phyloP scores from a whole-genome alignment of 1,140 invertebrate species.

The Rhopalosiphum maidis region DNA sequence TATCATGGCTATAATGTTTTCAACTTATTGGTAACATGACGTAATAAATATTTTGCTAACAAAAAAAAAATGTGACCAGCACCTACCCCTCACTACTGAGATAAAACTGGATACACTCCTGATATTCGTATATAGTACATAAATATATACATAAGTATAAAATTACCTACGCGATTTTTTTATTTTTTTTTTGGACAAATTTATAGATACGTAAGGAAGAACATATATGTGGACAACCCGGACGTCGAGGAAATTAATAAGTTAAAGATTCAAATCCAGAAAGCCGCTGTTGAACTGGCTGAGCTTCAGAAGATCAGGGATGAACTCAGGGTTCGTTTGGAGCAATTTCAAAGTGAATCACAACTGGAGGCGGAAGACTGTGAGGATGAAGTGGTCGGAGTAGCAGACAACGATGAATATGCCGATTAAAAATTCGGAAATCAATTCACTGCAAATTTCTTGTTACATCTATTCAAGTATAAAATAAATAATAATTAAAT shows the following conservation, averaged over 20 bases:
- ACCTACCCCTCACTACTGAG: too few relatives aligned
- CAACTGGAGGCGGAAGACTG: background rate
- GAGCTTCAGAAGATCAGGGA: background rate
- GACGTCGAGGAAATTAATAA: background rate
- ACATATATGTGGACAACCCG: background rate
- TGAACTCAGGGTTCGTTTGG: background rate
- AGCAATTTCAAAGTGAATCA: background rate
- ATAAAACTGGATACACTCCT: too few relatives aligned
- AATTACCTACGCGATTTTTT: background rate
- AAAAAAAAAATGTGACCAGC: too few relatives aligned
- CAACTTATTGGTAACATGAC: too few relatives aligned
- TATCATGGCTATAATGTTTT: too few relatives aligned
- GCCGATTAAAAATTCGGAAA: background rate
- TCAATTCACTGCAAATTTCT: background rate
- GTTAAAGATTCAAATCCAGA: background rate
- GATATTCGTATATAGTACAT: background rate
- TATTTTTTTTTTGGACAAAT: background rate
- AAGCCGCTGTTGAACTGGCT: background rate
- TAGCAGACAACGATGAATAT: background rate
- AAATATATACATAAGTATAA: background rate
- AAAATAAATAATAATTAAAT: background rate
- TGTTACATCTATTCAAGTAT: background rate
- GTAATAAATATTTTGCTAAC: too few relatives aligned
- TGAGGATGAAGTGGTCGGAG: background rate
- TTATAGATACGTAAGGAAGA: conserved; percentile 10